Percentiles rank a stretch among this genome's conserved stretches.
phyloP scores from a whole-genome alignment of 2,113 vertebrate species.

The Pseudopodoces humilis region DNA sequence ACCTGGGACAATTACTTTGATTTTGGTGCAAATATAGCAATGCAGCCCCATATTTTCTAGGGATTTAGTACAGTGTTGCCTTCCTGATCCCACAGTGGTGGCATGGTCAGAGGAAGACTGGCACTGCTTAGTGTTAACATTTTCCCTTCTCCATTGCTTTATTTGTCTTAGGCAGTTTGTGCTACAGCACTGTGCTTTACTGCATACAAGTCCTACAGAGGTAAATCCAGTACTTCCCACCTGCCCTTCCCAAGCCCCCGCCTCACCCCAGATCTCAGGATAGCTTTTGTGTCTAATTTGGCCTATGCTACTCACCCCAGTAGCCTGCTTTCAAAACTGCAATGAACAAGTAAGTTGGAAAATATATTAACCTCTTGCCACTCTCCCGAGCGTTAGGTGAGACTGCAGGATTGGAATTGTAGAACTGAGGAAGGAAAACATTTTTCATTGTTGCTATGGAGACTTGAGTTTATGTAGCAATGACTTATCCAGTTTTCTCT shows the following conservation, averaged over 20 bases:
- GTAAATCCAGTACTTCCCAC: not conserved
- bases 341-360: not conserved
- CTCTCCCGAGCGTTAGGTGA: not conserved
- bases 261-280: not conserved
- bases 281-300: not conserved
- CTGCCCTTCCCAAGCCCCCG: not conserved
- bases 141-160: not conserved
- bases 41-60: rapidly evolving
- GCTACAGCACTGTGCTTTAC: not conserved
- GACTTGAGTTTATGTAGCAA: not conserved
- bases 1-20: not conserved
- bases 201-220: not conserved
- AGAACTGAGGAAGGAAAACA: not conserved
- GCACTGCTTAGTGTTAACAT: not conserved
- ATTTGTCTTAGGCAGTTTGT: not conserved
- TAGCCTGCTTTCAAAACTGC: not conserved
- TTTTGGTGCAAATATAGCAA: not conserved
- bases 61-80: not conserved
- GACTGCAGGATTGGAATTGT: not conserved
- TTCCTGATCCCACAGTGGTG: not conserved
- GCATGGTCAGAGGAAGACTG: not conserved
- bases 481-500: not conserved
- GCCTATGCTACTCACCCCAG: not conserved
- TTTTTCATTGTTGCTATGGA: not conserved
- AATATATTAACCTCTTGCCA: not conserved